A percentile compares a stretch with the other conserved stretches of the same genome.
Conservation (phyloP, 2,113 vertebrate species). For the Serilophus lunatus region DNA sequence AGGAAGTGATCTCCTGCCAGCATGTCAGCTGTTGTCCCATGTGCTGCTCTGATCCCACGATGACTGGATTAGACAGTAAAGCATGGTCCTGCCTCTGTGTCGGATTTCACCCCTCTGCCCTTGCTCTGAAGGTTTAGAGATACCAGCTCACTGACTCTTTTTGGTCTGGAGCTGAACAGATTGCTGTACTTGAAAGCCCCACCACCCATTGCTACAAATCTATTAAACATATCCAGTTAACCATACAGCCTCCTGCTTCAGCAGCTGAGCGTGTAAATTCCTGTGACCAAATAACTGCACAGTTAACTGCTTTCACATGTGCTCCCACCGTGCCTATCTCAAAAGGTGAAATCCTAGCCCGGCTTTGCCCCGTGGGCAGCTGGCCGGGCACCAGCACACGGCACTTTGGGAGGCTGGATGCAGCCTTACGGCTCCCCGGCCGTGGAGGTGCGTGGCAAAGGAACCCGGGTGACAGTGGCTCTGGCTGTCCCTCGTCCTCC, state of each 20-base stretch:
- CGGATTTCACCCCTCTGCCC: background rate
- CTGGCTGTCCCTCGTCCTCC: background rate
- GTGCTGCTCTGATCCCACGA: background rate
- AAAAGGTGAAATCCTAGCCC: background rate
- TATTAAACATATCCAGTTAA: slow-evolving; percentile 32
- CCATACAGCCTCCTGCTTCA: slow-evolving; percentile 3
- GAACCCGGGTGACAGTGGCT: background rate
- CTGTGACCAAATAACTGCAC: slow-evolving; percentile 34
- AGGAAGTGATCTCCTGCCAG: background rate
- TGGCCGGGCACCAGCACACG: background rate
- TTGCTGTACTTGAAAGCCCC: background rate
- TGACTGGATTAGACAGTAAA: background rate
- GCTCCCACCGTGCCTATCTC: background rate
- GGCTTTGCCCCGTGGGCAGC: background rate
- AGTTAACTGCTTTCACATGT: slow-evolving; percentile 44
- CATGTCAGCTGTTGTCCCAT: background rate
- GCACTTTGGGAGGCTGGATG: background rate
- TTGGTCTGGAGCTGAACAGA: background rate
- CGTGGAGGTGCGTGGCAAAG: background rate
- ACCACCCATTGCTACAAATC: slow-evolving; percentile 3
- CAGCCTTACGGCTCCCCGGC: background rate
- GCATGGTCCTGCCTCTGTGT: background rate
- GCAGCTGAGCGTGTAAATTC: slow-evolving; percentile 53
- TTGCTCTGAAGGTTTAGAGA: background rate
- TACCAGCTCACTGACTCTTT: fast-evolving